phyloP scores from a whole-genome alignment of 2,113 vertebrate genomes.

The Dasyornis broadbenti region DNA sequence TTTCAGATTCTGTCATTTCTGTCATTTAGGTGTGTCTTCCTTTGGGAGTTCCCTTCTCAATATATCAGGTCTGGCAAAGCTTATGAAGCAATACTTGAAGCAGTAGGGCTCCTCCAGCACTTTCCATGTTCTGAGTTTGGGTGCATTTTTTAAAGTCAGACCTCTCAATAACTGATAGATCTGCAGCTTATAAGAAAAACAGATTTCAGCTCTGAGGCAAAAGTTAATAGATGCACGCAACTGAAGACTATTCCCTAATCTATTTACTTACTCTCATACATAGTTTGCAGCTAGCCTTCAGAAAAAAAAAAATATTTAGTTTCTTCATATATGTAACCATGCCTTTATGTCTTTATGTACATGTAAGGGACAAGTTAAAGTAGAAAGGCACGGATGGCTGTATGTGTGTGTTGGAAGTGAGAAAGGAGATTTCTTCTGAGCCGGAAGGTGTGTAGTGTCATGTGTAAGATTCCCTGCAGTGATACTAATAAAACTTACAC shows the following conservation, averaged over 20 bases:
- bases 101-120: background rate
- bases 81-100: background rate
- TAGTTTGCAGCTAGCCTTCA: background rate
- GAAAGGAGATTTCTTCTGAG: background rate
- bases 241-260: background rate
- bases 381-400: background rate
- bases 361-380: background rate
- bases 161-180: background rate
- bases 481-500: background rate
- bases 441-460: background rate
- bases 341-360: background rate
- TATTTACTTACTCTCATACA: background rate
- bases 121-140: background rate
- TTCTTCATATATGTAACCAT: background rate
- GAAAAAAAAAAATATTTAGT: background rate
- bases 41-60: background rate
- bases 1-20: background rate
- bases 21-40: accelerated
- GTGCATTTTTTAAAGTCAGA: background rate
- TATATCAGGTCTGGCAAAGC: background rate
- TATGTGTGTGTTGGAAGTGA: background rate
- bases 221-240: background rate
- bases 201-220: background rate
- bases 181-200: background rate
- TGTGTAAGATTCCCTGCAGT: background rate